Percentiles rank a stretch among this genome's conserved stretches.
Conservation (phyloP, 1,140 invertebrate species). For the Hydropsyche tenuis region DNA sequence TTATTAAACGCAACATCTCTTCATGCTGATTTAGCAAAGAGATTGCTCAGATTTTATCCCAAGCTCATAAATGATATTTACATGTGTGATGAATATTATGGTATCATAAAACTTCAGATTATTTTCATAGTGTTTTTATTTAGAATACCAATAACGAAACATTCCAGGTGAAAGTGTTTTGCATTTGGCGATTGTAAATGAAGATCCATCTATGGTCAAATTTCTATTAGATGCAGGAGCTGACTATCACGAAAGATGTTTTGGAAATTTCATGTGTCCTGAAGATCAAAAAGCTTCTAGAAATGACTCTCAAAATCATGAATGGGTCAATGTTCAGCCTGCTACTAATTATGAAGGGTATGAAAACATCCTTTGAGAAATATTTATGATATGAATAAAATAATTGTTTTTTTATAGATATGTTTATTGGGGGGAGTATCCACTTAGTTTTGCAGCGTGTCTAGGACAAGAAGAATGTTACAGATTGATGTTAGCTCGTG, state of each 20-base stretch:
- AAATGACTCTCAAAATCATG: constrained; percentile 86
- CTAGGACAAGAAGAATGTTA: constrained; percentile 97
- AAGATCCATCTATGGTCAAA: constrained; percentile 97
- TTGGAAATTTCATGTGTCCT: constrained; percentile 95
- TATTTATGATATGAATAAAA: constrained; percentile 22
- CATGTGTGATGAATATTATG: constrained; percentile 95
- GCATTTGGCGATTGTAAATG: constrained; percentile 98
- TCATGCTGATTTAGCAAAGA: constrained; percentile 91
- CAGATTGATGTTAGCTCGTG: constrained; percentile 88
- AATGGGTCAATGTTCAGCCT: constrained; percentile 85
- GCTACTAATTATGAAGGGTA: constrained; percentile 95
- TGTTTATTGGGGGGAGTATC: constrained; percentile 99
- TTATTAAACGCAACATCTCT: constrained; percentile 88
- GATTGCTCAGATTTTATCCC: constrained; percentile 89
- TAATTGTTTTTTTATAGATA: constrained; percentile 67
- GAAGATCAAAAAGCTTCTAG: constrained; percentile 95
- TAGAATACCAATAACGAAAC: neutral
- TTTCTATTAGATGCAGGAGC: constrained; percentile 91
- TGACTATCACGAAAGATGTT: constrained; percentile 88
- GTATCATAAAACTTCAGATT: constrained; percentile 61
- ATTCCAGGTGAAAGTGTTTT: constrained; percentile 82
- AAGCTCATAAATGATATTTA: constrained; percentile 97
- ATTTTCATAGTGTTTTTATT: constrained; percentile 5
- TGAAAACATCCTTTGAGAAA: constrained; percentile 12
- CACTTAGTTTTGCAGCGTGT: constrained; percentile 94